Conservation (phyloP, 2,797 vertebrate genomes). For the Acomys russatus region DNA sequence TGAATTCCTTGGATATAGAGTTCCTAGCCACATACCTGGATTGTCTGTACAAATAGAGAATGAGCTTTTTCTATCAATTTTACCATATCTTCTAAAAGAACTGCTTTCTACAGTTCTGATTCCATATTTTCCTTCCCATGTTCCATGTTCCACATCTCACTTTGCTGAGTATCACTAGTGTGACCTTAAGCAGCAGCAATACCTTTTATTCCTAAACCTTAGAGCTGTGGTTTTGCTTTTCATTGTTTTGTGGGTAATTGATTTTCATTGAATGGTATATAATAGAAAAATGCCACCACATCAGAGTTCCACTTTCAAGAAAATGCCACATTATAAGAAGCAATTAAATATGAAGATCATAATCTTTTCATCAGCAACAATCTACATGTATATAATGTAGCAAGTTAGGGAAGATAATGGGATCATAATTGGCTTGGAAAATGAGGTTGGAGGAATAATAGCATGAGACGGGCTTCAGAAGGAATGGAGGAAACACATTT, state of each 20-base stretch:
- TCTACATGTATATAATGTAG: constrained; percentile 57
- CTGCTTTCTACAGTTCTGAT: neutral
- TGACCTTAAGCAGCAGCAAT: constrained; percentile 45
- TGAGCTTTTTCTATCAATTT: neutral
- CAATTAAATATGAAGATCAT: constrained; percentile 73
- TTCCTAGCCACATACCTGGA: neutral
- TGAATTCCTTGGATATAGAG: neutral
- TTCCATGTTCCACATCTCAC: neutral
- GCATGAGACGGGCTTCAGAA: constrained; percentile 61
- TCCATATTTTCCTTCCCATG: neutral
- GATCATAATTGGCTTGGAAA: constrained; percentile 81
- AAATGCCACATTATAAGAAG: constrained; percentile 75
- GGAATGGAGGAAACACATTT: constrained; percentile 66
- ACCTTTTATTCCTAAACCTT: constrained; percentile 40
- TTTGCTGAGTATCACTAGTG: constrained; percentile 30
- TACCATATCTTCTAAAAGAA: neutral
- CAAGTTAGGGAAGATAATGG: constrained; percentile 79
- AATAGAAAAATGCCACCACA: constrained; percentile 69
- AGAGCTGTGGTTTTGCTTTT: constrained; percentile 52
- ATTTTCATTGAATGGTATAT: constrained; percentile 60
- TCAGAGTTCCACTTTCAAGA: constrained; percentile 79
- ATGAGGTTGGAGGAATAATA: constrained; percentile 79
- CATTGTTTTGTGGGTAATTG: constrained; percentile 74
- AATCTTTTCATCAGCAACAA: constrained; percentile 71
- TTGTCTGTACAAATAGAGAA: neutral